phyloP scores from a whole-genome alignment of 2,888 invertebrate species.

The Drosophila hawaiiensis region DNA sequence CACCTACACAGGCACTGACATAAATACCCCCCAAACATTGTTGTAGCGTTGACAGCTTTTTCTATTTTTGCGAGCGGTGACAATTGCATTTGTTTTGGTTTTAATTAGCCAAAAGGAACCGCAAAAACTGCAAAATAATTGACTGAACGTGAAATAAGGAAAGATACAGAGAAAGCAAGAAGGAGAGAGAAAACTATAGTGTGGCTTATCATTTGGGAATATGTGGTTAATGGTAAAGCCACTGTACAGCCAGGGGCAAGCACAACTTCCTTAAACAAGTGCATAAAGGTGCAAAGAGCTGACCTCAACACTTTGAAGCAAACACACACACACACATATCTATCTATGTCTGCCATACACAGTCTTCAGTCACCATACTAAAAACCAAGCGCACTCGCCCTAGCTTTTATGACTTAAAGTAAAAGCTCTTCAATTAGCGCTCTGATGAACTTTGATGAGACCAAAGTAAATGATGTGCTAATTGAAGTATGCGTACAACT shows the following conservation, averaged over 20 bases:
- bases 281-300: slow-evolving; percentile 45
- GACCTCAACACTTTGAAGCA: slow-evolving; percentile 54
- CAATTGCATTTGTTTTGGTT: slow-evolving; percentile 77
- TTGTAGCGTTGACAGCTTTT: slow-evolving; percentile 44
- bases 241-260: slow-evolving; percentile 9
- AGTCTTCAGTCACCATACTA: background rate
- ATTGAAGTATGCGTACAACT: slow-evolving; percentile 65
- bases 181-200: background rate
- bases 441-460: slow-evolving; percentile 75
- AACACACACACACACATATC: slow-evolving; percentile 1
- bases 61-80: slow-evolving; percentile 53
- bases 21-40: background rate
- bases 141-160: slow-evolving; percentile 31
- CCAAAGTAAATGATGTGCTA: slow-evolving; percentile 74
- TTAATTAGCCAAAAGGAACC: slow-evolving; percentile 66
- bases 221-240: slow-evolving; percentile 24
- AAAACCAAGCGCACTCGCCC: slow-evolving; percentile 15
- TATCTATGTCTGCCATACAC: background rate
- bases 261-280: slow-evolving; percentile 40
- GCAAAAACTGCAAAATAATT: slow-evolving; percentile 57
- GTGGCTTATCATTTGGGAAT: background rate
- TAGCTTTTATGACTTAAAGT: slow-evolving; percentile 67
- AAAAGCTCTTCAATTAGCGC: slow-evolving; percentile 74
- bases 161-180: background rate
- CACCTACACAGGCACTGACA: background rate